Evolutionary conservation across 2,113 vertebrate species (phyloP), one percentile per base, ranked within the genome.

Genomic region (Pimephales promelas): DNA sequence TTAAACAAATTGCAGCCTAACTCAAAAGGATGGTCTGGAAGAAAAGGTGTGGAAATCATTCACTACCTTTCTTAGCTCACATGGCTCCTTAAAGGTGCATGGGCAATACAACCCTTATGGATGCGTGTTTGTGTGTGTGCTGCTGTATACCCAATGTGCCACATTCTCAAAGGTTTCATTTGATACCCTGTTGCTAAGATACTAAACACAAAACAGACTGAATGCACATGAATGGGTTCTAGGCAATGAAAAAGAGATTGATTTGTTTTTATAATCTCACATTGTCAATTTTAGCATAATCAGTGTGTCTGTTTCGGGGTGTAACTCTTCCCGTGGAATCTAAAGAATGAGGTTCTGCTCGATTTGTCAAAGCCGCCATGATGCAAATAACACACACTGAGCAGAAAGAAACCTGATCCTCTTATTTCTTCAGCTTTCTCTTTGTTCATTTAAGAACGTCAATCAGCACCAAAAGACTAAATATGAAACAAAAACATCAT

Each of bases 331-430:
- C 24, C 14, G 40, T 52, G 79, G 79, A 81, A 71, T 81, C 20
- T 70, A 47, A 81, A 43, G 64, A 81, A 81, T 70, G 78, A 80
- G 45, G 59, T 80, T 80, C 43, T 66, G 78, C 79, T 70, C 22
- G 8, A 70, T 81, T 81, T 70, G 28, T 56, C 47, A 56, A 81
- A 81, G 47, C 62, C 13, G 10, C 45, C 11, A 79, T 47, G 11
- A 20, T 71, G 7, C 28, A 26, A 34, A 47, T 49, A 79, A 47
- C 3, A 66, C 72, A 82, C 36, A 82, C 24, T 9, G 52, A 57
- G 74, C 20, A 6, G 59, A 20, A 16, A 7, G 36, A 64, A 64
- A 79, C 59, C 22, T 1, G 40, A 64, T 79, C 18, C 6, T 2
- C 20, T 43, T 49, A 9, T 49, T 64, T 31, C 43, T 49, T 31